These are phyloP conservation scores for Phoeniculus purpureus DNA, from an alignment of 2,797 vertebrate genomes.

Conservation along the genomic window DNA sequence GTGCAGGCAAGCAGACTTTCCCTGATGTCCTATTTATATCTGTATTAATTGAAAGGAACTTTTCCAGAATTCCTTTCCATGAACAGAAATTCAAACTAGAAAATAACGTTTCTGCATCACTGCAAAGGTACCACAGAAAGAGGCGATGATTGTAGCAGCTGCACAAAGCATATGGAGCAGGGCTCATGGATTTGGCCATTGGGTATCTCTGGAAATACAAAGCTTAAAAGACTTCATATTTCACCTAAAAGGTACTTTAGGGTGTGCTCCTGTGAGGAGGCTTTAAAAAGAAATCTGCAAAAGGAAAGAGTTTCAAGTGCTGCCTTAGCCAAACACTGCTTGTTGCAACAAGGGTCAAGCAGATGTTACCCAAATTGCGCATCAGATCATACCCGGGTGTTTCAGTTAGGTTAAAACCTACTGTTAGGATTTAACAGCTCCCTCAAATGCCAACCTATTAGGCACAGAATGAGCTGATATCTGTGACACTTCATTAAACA, in stretches of 20 bases:
- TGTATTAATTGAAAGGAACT: conserved; percentile 20
- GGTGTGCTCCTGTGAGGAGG: not conserved
- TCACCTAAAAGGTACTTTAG: conserved; percentile 5
- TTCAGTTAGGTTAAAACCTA: not conserved
- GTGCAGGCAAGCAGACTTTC: conserved; percentile 20
- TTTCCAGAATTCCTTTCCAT: not conserved
- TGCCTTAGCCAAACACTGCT: not conserved
- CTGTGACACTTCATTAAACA: not conserved
- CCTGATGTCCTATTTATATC: conserved; percentile 25
- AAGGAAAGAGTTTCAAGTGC: not conserved
- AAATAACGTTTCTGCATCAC: not conserved
- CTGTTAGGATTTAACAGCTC: not conserved
- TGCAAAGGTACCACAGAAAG: not conserved
- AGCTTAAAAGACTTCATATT: not conserved
- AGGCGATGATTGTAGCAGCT: not conserved
- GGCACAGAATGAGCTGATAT: not conserved
- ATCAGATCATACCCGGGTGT: not conserved
- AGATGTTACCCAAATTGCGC: not conserved
- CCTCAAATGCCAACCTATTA: not conserved
- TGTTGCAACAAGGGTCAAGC: not conserved
- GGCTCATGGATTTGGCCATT: not conserved
- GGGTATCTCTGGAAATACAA: not conserved
- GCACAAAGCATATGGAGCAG: conserved; percentile 22
- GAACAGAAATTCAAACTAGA: conserved; percentile 10
- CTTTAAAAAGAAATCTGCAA: not conserved